Evolutionary conservation across 2,888 invertebrate species (phyloP).

Genomic region (Cenopis cana): DNA sequence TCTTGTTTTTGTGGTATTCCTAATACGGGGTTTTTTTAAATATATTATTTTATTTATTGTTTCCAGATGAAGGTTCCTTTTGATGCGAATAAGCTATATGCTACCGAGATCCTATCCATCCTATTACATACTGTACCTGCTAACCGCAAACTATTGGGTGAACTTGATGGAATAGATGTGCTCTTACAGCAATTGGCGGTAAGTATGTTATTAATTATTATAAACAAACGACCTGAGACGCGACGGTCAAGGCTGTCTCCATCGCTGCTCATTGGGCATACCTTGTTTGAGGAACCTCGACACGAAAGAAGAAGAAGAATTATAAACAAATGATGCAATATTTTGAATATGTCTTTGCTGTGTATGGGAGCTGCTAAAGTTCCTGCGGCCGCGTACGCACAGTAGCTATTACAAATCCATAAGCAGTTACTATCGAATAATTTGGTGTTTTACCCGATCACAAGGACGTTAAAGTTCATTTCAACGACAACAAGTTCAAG

Average conservation of each 20-base stretch:
- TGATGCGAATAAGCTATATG: conserved; percentile 97
- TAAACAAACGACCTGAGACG: no score
- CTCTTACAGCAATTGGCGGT: conserved; percentile 97
- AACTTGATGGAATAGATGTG: conserved; percentile 97
- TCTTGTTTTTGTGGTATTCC: neutral
- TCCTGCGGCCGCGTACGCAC: no score
- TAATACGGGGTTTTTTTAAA: neutral
- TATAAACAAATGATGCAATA: no score
- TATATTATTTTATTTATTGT: conserved; percentile 2
- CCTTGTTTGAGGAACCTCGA: no score
- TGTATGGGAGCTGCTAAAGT: no score
- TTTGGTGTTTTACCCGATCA: no score
- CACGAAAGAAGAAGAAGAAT: no score
- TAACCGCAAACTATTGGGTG: conserved; percentile 93
- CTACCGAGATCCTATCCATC: conserved; percentile 98
- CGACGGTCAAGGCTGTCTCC: no score
- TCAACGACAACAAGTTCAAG: no score
- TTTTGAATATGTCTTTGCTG: no score
- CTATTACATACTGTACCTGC: conserved; percentile 95
- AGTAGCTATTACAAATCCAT: neutral
- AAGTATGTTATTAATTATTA: conserved; percentile 51
- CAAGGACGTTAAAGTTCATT: no score
- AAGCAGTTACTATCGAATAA: neutral
- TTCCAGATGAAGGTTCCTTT: conserved; percentile 92
- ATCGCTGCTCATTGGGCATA: no score